These are phyloP conservation scores for Pseudochromis fuscus DNA, from an alignment of 2,797 vertebrate genomes.

Conservation along the genomic window DNA sequence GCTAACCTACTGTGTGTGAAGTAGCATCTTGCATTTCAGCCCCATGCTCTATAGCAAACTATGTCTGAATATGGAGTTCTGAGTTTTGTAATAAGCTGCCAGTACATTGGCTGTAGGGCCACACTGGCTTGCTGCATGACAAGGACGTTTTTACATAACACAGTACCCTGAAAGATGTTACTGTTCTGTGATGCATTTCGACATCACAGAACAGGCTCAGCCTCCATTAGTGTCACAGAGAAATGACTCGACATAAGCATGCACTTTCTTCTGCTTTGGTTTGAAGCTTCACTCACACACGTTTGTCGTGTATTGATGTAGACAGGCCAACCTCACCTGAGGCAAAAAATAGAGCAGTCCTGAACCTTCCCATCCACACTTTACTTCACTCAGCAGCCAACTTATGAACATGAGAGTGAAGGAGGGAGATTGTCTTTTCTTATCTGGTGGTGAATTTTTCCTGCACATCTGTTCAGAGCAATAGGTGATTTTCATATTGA, in stretches of 20 bases:
- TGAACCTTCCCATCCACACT: constrained; percentile 12
- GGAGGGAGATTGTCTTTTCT: constrained; percentile 3
- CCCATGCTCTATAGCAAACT: not conserved
- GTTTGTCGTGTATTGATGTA: constrained; percentile 28
- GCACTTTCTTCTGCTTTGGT: constrained; percentile 38
- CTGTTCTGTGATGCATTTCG: constrained; percentile 53
- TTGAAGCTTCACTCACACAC: constrained; percentile 43
- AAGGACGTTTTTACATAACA: constrained; percentile 54
- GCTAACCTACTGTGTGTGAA: constrained; percentile 45
- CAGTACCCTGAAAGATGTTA: constrained; percentile 17
- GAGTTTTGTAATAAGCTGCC: constrained; percentile 48
- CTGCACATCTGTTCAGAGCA: not conserved
- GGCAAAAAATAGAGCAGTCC: constrained; percentile 32
- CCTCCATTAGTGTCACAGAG: constrained; percentile 60
- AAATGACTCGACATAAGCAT: constrained; percentile 40
- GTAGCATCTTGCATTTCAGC: constrained; percentile 26
- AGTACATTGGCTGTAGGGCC: constrained; percentile 31
- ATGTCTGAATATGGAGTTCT: constrained; percentile 13
- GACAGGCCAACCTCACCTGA: constrained; percentile 41
- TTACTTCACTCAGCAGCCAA: constrained; percentile 16
- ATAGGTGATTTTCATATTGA: not conserved
- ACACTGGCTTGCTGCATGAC: constrained; percentile 25
- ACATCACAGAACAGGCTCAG: constrained; percentile 32
- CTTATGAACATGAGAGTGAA: not conserved
- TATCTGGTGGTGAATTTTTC: not conserved